Evolutionary conservation across 2,888 invertebrate genomes (phyloP).

Genomic region (Lysandra coridon): DNA sequence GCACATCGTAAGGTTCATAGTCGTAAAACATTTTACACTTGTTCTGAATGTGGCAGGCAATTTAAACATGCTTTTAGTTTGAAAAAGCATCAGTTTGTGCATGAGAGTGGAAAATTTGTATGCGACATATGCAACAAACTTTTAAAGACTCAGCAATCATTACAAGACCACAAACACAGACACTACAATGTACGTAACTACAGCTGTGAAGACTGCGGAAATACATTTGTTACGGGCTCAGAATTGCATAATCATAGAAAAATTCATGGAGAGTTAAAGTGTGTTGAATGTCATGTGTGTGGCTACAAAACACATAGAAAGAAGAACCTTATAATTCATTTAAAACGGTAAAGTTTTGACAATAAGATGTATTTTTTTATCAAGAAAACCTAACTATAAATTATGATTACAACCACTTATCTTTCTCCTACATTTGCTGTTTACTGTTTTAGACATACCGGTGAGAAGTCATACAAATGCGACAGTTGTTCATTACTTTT

Average conservation of each 20-base stretch:
- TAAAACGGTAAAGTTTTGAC: conserved; percentile 57
- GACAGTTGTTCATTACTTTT: conserved; percentile 59
- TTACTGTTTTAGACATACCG: conserved; percentile 62
- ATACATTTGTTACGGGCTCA: conserved; percentile 69
- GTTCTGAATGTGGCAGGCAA: conserved; percentile 71
- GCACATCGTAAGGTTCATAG: conserved; percentile 72
- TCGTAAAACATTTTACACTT: conserved; percentile 60
- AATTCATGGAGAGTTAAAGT: conserved; percentile 59
- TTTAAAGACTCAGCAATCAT: conserved; percentile 64
- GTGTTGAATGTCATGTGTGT: conserved; percentile 67
- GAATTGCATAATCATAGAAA: conserved; percentile 69
- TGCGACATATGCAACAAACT: conserved; percentile 68
- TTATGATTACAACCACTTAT: not conserved
- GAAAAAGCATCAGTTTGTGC: conserved; percentile 66
- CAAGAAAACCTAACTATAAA: not conserved
- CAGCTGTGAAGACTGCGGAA: conserved; percentile 74
- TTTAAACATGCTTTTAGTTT: conserved; percentile 72
- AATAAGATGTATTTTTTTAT: not conserved
- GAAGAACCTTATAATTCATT: conserved; percentile 64
- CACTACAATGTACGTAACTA: conserved; percentile 71
- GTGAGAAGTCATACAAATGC: conserved; percentile 66
- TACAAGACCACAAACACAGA: conserved; percentile 65
- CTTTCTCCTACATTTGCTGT: not conserved
- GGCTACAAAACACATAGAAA: conserved; percentile 67
- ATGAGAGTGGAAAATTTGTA: conserved; percentile 57